Evolutionary conservation across 2,888 invertebrate species (phyloP), one percentile per base, ranked within the genome.

Genomic region (Perdita meconis): DNA sequence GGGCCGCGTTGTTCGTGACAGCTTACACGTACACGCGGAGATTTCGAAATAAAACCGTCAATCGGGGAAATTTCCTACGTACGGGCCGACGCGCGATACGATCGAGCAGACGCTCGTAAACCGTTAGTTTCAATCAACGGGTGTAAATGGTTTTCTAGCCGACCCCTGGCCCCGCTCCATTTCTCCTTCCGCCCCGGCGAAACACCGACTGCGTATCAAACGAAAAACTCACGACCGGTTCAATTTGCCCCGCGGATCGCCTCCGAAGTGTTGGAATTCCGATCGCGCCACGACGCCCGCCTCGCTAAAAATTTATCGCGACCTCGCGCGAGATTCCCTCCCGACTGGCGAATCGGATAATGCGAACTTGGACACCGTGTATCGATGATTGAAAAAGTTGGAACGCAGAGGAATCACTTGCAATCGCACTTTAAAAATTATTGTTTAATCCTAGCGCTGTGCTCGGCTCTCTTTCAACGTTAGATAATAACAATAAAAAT

Each of bases 71-170:
- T 75, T 78, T 75, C 67, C 66, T 55, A 56, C 73, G 73, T 68
- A 67, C 71, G 59, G 53, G 36, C 40, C 51, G 47, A 64, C 59
- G 59, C 70, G 61, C 81, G 77, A 80, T 74, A 77, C 77, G 51
- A 78, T 78, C 78, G 78, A 71, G 78, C 78, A 78, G 78, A 78
- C 78, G 78, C 78, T 78, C 84, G 75, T 83, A 80, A 82, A 80
- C 82, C 78, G 78, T 78, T 78, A 78, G 78, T 78, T 78, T 78
- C 78, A 71, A 78, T 78, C 78, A 78, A 66, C 71, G 78, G 59
- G 75, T 66, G 65, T 78, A 78, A 78, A 71, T 70, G 78, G 78
- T 78, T 78, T 78, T 71, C 77, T 69, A 78, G 65, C 78, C 40
- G 30, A 10, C 59, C 34, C 34, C 50, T 24, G 1, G 13, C 22